These are phyloP conservation scores for Drosophila kepulauana DNA, from an alignment of 1,140 invertebrate genomes.

Conservation along the genomic window DNA sequence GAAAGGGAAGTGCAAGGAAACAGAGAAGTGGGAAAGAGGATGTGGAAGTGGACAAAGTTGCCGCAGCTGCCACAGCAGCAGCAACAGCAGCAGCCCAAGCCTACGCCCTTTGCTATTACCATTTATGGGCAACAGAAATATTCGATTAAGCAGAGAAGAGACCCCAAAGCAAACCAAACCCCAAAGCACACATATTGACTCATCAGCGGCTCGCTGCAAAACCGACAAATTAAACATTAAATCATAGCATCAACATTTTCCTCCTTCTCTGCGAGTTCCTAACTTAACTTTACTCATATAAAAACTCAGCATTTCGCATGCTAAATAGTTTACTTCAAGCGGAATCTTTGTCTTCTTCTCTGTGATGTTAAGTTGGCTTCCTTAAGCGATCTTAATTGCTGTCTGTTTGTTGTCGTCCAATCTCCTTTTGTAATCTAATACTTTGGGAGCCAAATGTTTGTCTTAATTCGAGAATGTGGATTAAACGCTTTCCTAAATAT, in stretches of 20 bases:
- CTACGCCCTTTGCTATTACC: slow-evolving; percentile 45
- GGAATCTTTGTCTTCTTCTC: too few relatives aligned
- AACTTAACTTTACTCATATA: too few relatives aligned
- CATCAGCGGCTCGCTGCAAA: slow-evolving; percentile 24
- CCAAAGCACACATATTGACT: slow-evolving; percentile 30
- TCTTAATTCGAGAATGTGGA: too few relatives aligned
- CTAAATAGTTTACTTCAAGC: too few relatives aligned
- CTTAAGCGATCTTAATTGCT: too few relatives aligned
- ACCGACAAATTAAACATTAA: slow-evolving; percentile 43
- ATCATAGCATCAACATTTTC: background rate
- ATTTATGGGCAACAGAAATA: slow-evolving; percentile 82
- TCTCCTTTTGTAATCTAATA: too few relatives aligned
- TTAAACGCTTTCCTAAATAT: too few relatives aligned
- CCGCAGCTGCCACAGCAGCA: background rate
- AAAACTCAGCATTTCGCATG: too few relatives aligned
- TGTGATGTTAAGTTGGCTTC: too few relatives aligned
- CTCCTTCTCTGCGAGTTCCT: background rate
- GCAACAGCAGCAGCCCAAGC: background rate
- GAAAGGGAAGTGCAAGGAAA: background rate
- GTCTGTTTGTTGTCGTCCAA: too few relatives aligned
- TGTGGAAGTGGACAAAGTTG: slow-evolving; percentile 1
- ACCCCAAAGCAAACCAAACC: slow-evolving; percentile 47
- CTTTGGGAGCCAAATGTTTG: too few relatives aligned
- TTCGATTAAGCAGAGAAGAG: slow-evolving; percentile 63
- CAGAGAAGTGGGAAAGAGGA: background rate